Evolutionary conservation across 1,140 invertebrate species (phyloP).

Genomic region (Zelostemma sp.): DNA sequence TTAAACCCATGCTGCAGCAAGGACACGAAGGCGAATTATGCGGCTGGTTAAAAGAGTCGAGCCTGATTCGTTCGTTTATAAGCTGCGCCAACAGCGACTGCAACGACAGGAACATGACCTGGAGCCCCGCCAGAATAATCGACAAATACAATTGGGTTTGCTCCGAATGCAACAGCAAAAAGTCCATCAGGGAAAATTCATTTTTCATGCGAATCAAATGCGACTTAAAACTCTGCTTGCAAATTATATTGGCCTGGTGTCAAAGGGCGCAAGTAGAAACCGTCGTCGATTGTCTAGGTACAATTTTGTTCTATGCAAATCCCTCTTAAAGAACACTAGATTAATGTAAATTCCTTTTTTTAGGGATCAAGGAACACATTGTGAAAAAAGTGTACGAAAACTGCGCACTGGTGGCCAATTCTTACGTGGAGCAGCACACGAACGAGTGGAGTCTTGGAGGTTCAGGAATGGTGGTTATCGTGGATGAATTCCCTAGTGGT

Average conservation of each 20-base stretch:
- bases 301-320: too few relatives aligned
- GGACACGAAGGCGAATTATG: conserved; percentile 70
- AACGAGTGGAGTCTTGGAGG: conserved; percentile 68
- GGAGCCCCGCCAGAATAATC: conserved; percentile 66
- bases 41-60: conserved; percentile 67
- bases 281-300: conserved; percentile 57
- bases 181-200: conserved; percentile 66
- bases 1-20: conserved; percentile 64
- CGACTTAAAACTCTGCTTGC: conserved; percentile 66
- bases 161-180: conserved; percentile 59
- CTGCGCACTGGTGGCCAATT: conserved; percentile 62
- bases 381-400: conserved; percentile 67
- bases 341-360: conserved; percentile 28
- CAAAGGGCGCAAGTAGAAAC: conserved; percentile 60
- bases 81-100: conserved; percentile 61
- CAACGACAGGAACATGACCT: conserved; percentile 60
- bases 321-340: too few relatives aligned
- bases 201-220: conserved; percentile 69
- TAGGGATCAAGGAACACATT: conserved; percentile 68
- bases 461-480: conserved; percentile 62
- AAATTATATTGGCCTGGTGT: conserved; percentile 70
- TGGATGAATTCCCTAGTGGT: conserved; percentile 70
- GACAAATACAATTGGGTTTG: conserved; percentile 71
- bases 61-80: conserved; percentile 60
- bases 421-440: conserved; percentile 61